Conservation (phyloP, 2,113 vertebrate species). For the Petaurus breviceps region DNA sequence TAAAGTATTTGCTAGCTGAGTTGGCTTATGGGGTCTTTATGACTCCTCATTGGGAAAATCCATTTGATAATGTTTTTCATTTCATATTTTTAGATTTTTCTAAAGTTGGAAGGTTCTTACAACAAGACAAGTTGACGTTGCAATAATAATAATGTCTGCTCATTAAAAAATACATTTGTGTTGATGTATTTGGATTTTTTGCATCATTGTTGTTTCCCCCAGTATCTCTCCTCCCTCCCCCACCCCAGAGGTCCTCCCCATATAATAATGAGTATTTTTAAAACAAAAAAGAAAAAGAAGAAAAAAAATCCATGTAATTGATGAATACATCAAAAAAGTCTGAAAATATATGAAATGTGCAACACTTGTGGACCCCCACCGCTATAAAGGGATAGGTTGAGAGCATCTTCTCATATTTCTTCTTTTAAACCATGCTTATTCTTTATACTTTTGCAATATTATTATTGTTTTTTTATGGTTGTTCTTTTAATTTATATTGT, state of each 20-base stretch:
- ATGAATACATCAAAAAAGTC: neutral
- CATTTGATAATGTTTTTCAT: neutral
- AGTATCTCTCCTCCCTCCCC: neutral
- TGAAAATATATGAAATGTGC: neutral
- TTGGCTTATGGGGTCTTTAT: neutral
- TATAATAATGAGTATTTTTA: neutral
- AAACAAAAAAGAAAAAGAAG: neutral
- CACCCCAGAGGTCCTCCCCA: neutral
- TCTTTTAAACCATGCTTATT: neutral
- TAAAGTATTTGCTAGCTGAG: neutral
- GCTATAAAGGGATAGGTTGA: neutral
- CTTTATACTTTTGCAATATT: neutral
- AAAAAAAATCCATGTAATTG: neutral
- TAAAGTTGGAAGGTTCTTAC: neutral
- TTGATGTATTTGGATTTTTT: neutral
- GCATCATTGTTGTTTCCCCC: neutral
- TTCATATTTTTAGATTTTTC: neutral
- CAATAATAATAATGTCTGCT: neutral
- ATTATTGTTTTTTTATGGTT: neutral
- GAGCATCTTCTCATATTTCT: neutral
- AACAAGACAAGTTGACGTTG: too few species aligned
- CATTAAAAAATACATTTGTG: neutral
- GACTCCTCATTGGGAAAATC: neutral
- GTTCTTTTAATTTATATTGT: neutral
- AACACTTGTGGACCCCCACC: neutral